Evolutionary conservation across 2,797 vertebrate genomes (phyloP).

Genomic region (Acridotheres tristis): DNA sequence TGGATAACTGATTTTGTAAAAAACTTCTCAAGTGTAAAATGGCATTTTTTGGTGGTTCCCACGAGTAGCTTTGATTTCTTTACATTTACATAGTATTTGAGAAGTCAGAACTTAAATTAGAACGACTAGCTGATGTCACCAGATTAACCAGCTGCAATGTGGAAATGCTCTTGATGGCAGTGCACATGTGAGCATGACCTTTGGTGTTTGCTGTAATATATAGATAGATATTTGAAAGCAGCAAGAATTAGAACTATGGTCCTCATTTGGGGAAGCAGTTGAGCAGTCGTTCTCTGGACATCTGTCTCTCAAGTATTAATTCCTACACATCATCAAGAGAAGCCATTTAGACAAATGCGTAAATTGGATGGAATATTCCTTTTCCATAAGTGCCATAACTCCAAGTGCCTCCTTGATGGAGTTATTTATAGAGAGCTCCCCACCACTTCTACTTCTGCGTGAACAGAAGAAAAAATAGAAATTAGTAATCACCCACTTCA

Average conservation of each 20-base stretch:
- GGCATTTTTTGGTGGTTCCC: neutral
- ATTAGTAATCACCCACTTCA: slow-evolving; percentile 35
- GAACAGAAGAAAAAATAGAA: slow-evolving; percentile 31
- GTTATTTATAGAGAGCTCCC: slow-evolving; percentile 52
- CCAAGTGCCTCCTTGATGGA: slow-evolving; percentile 3
- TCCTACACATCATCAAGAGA: slow-evolving; percentile 17
- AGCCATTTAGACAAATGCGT: neutral
- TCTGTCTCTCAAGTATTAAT: slow-evolving; percentile 50
- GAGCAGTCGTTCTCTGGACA: slow-evolving; percentile 38
- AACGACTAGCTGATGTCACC: neutral
- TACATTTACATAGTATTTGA: neutral
- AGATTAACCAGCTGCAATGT: neutral
- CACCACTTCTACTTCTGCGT: neutral
- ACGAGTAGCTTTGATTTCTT: neutral
- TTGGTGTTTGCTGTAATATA: neutral
- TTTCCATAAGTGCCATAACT: neutral
- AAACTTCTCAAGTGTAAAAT: neutral
- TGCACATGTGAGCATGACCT: neutral
- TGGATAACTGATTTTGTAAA: neutral
- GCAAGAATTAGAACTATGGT: neutral
- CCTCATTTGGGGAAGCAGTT: neutral
- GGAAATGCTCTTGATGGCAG: neutral
- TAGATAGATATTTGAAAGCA: neutral
- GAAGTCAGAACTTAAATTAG: neutral
- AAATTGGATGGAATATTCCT: slow-evolving; percentile 36